A percentile compares a stretch with the other conserved stretches of the same genome.
Evolutionary conservation across 1,140 invertebrate genomes (phyloP).

Genomic region (Cepaea nemoralis): DNA sequence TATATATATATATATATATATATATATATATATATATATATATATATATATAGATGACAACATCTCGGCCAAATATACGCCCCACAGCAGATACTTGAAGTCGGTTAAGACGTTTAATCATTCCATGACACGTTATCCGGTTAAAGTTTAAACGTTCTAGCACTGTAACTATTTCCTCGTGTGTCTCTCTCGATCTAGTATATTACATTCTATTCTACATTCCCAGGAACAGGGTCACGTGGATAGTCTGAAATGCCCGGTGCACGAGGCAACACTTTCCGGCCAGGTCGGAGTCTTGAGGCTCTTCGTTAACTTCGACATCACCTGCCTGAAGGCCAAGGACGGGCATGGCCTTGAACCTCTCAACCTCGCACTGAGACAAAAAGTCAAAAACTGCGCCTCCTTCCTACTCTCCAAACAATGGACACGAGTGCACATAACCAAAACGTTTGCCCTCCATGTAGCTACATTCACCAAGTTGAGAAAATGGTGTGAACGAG

Average conservation of each 20-base stretch:
- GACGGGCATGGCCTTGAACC: slow-evolving; percentile 66
- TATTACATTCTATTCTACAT: too few species aligned
- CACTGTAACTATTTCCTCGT: too few species aligned
- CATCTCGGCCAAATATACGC: too few species aligned
- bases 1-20: too few species aligned
- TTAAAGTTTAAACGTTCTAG: too few species aligned
- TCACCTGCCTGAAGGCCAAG: slow-evolving; percentile 65
- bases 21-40: too few species aligned
- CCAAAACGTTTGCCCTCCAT: slow-evolving; percentile 60
- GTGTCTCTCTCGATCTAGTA: too few species aligned
- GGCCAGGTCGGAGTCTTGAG: slow-evolving; percentile 66
- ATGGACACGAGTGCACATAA: slow-evolving; percentile 65
- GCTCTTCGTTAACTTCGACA: slow-evolving; percentile 67
- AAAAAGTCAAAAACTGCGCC: slow-evolving; percentile 66
- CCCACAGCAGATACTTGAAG: too few species aligned
- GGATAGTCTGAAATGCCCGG: slow-evolving; percentile 63
- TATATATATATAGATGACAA: too few species aligned
- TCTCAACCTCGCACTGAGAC: slow-evolving; percentile 67
- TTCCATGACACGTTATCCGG: too few species aligned
- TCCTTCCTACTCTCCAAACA: slow-evolving; percentile 70
- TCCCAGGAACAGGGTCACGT: slow-evolving; percentile 55
- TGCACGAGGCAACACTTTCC: slow-evolving; percentile 67
- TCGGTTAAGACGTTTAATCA: too few species aligned
- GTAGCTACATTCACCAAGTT: slow-evolving; percentile 62
- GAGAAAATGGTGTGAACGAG: slow-evolving; percentile 66